Base-by-base conservation (phyloP, 2,113 vertebrate genomes). In the Cyprinodon variegatus region DNA sequence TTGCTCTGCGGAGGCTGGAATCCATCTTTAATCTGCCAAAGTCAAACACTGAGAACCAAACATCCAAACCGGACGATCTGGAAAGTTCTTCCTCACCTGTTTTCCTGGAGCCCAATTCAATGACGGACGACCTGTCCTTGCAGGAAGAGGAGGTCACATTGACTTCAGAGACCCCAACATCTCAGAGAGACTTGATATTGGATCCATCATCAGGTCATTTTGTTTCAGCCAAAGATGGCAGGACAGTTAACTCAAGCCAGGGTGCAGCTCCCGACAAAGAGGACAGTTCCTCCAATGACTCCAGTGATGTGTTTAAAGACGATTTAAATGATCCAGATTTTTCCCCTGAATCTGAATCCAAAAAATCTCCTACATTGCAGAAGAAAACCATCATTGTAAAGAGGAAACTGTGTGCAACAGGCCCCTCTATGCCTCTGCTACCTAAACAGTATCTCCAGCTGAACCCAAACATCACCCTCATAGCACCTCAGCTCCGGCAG, bases 301-400 rank as follows among this genome's bases (percentile, higher is more conserved):
- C 88, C 0, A 29, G 64, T 7, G 83, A 78, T 22, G 81, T 12
- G 14, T 93, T 86, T 68, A 87, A 86, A 86, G 92, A 93, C 17
- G 91, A 93, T 64, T 64, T 86, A 53, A 88, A 72, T 0, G 92
- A 93, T 79, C 91, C 89, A 0, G 92, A 93, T 61, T 93, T 91
- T 36, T 76, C 77, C 12, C 91, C 91, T 3, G 75, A 89, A 9
- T 3, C 45, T 0, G 46, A 62, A 76, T 40, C 62, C 62, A 84
- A 79, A 66, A 83, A 50, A 53, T 11, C 74, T 29, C 83, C 76
- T 7, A 39, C 11, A 15, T 0, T 11, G 4, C 77, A 4, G 11
- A 74, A 65, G 67, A 90, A 88, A 70, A 45, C 72, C 0, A 11
- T 79, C 4, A 1, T 72, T 4, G 17, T 85, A 3, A 87, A 88